Evolutionary conservation across 2,797 vertebrate genomes (phyloP).

Genomic region (Epinephelus malabaricus): DNA sequence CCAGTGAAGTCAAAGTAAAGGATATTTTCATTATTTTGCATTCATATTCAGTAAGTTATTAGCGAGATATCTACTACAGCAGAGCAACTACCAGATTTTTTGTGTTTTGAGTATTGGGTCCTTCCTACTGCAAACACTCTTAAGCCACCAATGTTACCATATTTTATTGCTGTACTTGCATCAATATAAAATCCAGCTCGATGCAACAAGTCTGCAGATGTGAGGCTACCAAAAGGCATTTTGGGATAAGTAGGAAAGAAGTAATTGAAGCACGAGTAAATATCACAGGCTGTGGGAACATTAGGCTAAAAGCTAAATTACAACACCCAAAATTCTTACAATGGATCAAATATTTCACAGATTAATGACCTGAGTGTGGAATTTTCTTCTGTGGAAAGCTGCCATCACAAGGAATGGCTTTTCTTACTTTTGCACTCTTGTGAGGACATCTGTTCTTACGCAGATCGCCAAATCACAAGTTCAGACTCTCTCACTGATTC

Average conservation of each 20-base stretch:
- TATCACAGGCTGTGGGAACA: background rate
- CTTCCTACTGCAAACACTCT: background rate
- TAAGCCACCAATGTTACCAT: background rate
- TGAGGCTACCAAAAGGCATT: background rate
- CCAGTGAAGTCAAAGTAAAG: background rate
- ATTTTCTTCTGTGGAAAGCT: constrained; percentile 35
- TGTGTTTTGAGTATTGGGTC: background rate
- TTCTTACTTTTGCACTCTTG: constrained; percentile 31
- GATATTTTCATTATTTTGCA: background rate
- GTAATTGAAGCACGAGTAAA: constrained; percentile 3
- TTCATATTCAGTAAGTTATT: background rate
- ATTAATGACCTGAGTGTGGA: constrained; percentile 25
- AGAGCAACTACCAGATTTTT: background rate
- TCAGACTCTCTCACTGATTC: constrained; percentile 41
- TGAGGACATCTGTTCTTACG: constrained; percentile 26
- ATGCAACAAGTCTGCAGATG: background rate
- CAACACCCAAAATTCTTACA: constrained; percentile 26
- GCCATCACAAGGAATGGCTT: constrained; percentile 11
- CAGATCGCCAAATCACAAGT: constrained; percentile 28
- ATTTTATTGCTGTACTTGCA: background rate
- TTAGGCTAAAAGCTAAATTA: constrained; percentile 18
- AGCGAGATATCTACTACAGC: background rate
- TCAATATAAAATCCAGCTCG: background rate
- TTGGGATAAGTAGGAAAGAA: constrained; percentile 5
- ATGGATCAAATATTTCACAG: constrained; percentile 35